Evolutionary conservation across 2,888 invertebrate genomes (phyloP), one percentile per base, ranked within the genome.

Genomic region (Microctonus hyperodae): DNA sequence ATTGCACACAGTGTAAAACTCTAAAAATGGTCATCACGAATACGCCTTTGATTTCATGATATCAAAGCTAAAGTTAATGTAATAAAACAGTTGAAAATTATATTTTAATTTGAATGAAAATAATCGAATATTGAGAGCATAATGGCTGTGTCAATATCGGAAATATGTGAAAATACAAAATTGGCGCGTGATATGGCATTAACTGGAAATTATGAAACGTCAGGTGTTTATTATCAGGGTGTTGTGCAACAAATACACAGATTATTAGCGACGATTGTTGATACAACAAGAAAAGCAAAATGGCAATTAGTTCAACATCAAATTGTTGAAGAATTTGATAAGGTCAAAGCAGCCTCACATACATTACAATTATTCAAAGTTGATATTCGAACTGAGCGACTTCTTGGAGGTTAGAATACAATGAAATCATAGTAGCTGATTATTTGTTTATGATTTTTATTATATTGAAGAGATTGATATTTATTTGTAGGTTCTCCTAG

Each of bases 91-190:
- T 6, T 16, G 35, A 31, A 37, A 37, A 37, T n/a, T 37, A n/a
- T 16, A 7, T 16, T 16, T 44, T 44, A 6, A 16, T 20, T 44
- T 1, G 11, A 23, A 40, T 44, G 23, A 31, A 40, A 3, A 6
- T 44, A 59, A n/a, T 1, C 6, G 20, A 37, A 59, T 74, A 72
- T 77, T 77, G n/a, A 51, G 10, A 25, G 75, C 76, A 79, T 77
- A 75, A 95, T 95, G 95, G 93, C 93, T 86, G 92, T 93, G 85
- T 92, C 92, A 82, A 90, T 93, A 85, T 92, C 91, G 85, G 95
- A 96, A 87, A 95, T 96, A 86, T 93, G 92, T 87, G 96, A 97
- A 87, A 97, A 96, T 87, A 94, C 96, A 69, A 96, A 95, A 86
- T 86, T 96, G 85, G 98, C 96, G 67, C 88, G 98, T 80, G 97